Conservation (phyloP, 2,888 invertebrate genomes). For the Hypomecis punctinalis region DNA sequence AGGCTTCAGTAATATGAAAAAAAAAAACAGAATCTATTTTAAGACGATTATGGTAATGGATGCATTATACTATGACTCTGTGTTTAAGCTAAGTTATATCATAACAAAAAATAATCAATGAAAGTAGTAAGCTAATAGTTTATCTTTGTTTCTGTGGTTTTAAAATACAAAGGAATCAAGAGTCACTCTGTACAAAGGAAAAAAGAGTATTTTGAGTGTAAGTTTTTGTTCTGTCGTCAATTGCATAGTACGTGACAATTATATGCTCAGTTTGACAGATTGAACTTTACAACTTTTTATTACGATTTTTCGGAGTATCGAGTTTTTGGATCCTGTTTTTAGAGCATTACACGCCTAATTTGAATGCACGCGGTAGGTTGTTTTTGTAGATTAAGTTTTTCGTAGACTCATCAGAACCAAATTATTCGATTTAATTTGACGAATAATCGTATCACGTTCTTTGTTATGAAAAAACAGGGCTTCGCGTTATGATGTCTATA, state of each 20-base stretch:
- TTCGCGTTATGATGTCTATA: constrained; percentile 73
- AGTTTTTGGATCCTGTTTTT: constrained; percentile 42
- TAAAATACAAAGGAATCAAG: constrained; percentile 32
- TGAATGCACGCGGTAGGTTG: constrained; percentile 72
- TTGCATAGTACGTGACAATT: constrained; percentile 71
- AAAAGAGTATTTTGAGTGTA: constrained; percentile 12
- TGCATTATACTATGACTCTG: too few species aligned
- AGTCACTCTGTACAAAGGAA: constrained; percentile 19
- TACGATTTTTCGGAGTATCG: constrained; percentile 13
- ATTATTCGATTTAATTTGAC: constrained; percentile 60
- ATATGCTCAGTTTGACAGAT: constrained; percentile 71
- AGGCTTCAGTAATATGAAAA: too few species aligned
- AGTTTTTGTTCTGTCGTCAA: constrained; percentile 56
- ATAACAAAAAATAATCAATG: constrained; percentile 60
- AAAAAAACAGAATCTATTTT: too few species aligned
- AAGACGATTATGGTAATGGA: too few species aligned
- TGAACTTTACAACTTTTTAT: constrained; percentile 56
- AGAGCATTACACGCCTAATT: constrained; percentile 62
- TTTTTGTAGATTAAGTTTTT: constrained; percentile 50
- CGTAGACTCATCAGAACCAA: constrained; percentile 50
- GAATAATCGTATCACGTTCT: constrained; percentile 63
- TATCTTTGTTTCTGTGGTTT: constrained; percentile 38
- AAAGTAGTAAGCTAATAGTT: constrained; percentile 63
- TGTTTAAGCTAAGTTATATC: too few species aligned
- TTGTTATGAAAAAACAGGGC: constrained; percentile 62